Conservation (phyloP, 1,140 invertebrate genomes). For the Ostrea denselamellosa region DNA sequence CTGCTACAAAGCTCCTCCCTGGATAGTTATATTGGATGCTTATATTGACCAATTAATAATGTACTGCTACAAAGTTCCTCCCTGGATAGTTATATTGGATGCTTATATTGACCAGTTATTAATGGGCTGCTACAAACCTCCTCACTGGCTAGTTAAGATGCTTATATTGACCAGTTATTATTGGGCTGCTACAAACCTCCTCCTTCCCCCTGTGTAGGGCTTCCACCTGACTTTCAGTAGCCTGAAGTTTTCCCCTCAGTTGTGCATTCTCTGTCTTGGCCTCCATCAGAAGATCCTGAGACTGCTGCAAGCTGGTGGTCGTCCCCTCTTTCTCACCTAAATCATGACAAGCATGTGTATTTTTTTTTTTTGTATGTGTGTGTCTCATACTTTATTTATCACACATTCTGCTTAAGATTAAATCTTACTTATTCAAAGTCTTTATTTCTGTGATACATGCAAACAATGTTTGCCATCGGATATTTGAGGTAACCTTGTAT, state of each 20-base stretch:
- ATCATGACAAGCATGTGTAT: not conserved
- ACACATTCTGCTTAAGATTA: no score
- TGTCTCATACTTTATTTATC: no score
- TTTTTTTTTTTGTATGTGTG: no score
- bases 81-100: not conserved
- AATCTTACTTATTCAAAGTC: no score
- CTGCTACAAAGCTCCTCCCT: not conserved
- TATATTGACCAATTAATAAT: no score
- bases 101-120: no score
- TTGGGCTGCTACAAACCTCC: slow-evolving; percentile 63
- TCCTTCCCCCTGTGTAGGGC: slow-evolving; percentile 69
- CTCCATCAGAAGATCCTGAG: slow-evolving; percentile 66
- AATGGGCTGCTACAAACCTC: slow-evolving; percentile 63
- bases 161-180: no score
- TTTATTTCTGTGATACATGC: no score
- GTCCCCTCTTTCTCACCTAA: slow-evolving; percentile 71
- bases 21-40: not conserved
- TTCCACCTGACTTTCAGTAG: slow-evolving; percentile 66
- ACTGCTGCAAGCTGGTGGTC: slow-evolving; percentile 65
- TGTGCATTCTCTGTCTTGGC: slow-evolving; percentile 64
- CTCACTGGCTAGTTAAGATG: no score
- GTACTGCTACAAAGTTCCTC: no score
- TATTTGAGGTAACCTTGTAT: no score
- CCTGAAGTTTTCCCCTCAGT: slow-evolving; percentile 60
- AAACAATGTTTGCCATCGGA: no score